Evolutionary conservation across 2,888 invertebrate species (phyloP).

Genomic region (Baccha elongata): DNA sequence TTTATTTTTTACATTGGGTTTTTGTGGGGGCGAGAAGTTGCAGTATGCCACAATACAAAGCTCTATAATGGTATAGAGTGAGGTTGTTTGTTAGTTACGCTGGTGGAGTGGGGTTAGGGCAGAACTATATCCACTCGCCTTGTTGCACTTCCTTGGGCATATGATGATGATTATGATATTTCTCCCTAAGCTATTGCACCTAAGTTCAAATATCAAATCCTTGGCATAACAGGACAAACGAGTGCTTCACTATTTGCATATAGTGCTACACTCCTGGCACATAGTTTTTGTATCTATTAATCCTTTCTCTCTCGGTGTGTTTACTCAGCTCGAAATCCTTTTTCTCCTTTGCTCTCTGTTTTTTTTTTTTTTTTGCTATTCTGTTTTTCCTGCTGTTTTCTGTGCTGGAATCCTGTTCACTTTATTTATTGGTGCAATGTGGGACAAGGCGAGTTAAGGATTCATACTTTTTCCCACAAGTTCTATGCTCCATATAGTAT

Average conservation of each 20-base stretch:
- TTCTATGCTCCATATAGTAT: slow-evolving; percentile 33
- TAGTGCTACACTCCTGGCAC: slow-evolving; percentile 47
- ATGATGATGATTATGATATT: slow-evolving; percentile 57
- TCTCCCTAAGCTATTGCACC: slow-evolving; percentile 63
- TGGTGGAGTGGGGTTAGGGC: background rate
- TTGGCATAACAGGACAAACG: slow-evolving; percentile 71
- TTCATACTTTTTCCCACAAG: slow-evolving; percentile 23
- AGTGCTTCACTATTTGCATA: slow-evolving; percentile 67
- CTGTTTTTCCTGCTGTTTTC: slow-evolving; percentile 4
- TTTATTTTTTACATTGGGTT: slow-evolving; percentile 9
- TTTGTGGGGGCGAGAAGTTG: background rate
- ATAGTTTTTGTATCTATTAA: slow-evolving; percentile 37
- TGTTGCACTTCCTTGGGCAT: slow-evolving; percentile 34
- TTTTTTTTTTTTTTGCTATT: background rate
- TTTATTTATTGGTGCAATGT: slow-evolving; percentile 70
- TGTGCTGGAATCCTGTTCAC: slow-evolving; percentile 46
- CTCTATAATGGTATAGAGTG: slow-evolving; percentile 19
- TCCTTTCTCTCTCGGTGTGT: slow-evolving; percentile 14
- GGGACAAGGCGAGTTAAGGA: slow-evolving; percentile 66
- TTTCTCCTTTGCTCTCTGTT: slow-evolving; percentile 9
- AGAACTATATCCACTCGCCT: background rate
- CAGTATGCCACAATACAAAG: slow-evolving; percentile 13
- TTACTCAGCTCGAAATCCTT: background rate
- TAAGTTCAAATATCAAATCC: slow-evolving; percentile 73
- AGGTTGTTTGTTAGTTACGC: background rate